A percentile compares a stretch with the other conserved stretches of the same genome.
phyloP scores from a whole-genome alignment of 1,140 invertebrate species.

The Cyclina sinensis region DNA sequence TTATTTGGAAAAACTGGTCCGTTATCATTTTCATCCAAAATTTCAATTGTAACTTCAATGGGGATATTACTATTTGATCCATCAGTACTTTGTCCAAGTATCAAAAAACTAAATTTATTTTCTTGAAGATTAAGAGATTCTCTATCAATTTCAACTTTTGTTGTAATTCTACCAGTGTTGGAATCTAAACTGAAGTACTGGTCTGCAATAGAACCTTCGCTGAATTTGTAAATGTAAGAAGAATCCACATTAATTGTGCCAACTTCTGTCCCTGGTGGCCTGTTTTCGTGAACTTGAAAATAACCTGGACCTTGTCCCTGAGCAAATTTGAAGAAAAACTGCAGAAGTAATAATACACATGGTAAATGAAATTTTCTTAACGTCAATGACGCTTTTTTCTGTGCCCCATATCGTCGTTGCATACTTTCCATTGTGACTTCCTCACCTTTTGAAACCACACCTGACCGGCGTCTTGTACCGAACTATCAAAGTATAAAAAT shows the following conservation, averaged over 20 bases:
- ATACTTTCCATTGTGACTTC: background rate
- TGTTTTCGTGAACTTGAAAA: constrained; percentile 61
- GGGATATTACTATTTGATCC: constrained; percentile 51
- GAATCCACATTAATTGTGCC: constrained; percentile 27
- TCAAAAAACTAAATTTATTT: constrained; percentile 70
- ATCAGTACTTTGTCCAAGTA: constrained; percentile 64
- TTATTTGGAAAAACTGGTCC: constrained; percentile 91
- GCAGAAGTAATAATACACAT: constrained; percentile 43
- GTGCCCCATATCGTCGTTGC: background rate
- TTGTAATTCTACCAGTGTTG: constrained; percentile 55
- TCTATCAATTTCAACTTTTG: constrained; percentile 59
- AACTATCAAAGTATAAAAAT: constrained; percentile 21
- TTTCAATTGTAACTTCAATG: constrained; percentile 77
- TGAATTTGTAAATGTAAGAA: constrained; percentile 35
- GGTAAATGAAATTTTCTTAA: background rate
- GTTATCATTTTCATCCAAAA: constrained; percentile 96
- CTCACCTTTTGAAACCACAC: background rate
- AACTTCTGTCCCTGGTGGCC: constrained; percentile 45
- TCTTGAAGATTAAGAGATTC: constrained; percentile 57
- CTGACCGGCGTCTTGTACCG: constrained; percentile 27
- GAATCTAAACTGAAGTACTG: constrained; percentile 50
- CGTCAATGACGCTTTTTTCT: background rate
- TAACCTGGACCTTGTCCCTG: constrained; percentile 63
- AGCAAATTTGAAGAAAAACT: constrained; percentile 65
- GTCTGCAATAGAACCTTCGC: constrained; percentile 24